Evolutionary conservation across 1,140 invertebrate species (phyloP).

Genomic region (Pachypeltis micranthus): DNA sequence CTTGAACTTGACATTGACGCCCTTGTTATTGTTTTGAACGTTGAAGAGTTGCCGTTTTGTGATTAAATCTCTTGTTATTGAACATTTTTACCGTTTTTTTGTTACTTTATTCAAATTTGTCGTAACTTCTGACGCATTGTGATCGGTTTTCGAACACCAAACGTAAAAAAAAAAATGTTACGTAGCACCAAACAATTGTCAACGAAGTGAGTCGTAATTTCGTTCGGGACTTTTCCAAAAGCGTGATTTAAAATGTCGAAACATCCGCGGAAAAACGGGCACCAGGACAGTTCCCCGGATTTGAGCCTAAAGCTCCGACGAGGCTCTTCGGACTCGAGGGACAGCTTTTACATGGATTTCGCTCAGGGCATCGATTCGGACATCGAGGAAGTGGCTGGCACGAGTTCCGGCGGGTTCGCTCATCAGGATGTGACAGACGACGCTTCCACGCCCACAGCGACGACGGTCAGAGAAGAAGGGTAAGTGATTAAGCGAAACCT

Average conservation of each 20-base stretch:
- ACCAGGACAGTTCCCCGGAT: constrained; percentile 66
- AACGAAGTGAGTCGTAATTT: neutral
- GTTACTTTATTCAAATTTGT: neutral
- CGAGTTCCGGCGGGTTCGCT: constrained; percentile 31
- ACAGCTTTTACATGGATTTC: constrained; percentile 80
- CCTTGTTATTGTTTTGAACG: no score
- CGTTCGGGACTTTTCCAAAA: neutral
- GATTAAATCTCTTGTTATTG: neutral
- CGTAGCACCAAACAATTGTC: neutral
- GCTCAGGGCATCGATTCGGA: constrained; percentile 74
- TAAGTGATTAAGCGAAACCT: no score
- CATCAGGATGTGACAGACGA: constrained; percentile 24
- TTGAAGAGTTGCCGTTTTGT: no score
- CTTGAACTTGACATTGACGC: neutral
- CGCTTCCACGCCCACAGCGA: constrained; percentile 26
- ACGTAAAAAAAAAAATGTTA: neutral
- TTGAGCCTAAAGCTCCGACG: constrained; percentile 66
- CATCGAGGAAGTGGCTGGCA: constrained; percentile 63
- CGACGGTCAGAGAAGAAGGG: constrained; percentile 26
- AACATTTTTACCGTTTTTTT: neutral
- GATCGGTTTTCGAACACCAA: neutral
- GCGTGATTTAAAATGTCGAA: neutral
- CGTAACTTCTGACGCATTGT: neutral
- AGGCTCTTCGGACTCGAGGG: constrained; percentile 69
- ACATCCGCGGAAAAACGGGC: constrained; percentile 33